These are phyloP conservation scores for Falco naumanni DNA, from an alignment of 2,797 vertebrate genomes.

Conservation along the genomic window DNA sequence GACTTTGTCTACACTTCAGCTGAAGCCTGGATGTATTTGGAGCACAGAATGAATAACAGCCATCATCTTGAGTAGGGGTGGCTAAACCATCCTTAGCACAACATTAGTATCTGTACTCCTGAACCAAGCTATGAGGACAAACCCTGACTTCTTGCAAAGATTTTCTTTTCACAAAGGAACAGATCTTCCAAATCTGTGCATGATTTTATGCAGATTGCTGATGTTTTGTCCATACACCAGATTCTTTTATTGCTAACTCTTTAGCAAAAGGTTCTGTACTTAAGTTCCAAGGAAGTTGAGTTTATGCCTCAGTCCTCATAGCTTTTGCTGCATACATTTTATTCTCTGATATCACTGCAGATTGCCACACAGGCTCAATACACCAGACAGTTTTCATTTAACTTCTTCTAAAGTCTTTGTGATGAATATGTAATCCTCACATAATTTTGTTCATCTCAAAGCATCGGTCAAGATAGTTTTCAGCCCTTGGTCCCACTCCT, in stretches of 20 bases:
- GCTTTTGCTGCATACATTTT: neutral
- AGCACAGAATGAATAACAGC: neutral
- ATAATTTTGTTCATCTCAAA: neutral
- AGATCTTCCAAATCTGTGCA: neutral
- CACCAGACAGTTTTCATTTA: neutral
- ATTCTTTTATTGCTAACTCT: neutral
- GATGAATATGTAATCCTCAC: neutral
- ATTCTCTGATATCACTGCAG: neutral
- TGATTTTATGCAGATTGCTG: neutral
- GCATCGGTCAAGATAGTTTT: neutral
- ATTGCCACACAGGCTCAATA: neutral
- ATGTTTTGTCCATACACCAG: neutral
- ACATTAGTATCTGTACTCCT: neutral
- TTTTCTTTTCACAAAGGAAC: neutral
- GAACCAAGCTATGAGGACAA: neutral
- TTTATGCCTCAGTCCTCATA: neutral
- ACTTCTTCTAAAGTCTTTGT: neutral
- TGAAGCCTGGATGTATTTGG: neutral
- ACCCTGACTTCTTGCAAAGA: neutral
- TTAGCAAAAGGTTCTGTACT: neutral
- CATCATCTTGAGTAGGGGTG: neutral
- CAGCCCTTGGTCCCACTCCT: neutral
- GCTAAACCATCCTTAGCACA: neutral
- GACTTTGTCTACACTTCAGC: neutral
- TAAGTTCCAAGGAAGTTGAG: neutral